Evolutionary conservation across 2,113 vertebrate species (phyloP), one percentile per base, ranked within the genome.

Genomic region (Perca schrenkii): DNA sequence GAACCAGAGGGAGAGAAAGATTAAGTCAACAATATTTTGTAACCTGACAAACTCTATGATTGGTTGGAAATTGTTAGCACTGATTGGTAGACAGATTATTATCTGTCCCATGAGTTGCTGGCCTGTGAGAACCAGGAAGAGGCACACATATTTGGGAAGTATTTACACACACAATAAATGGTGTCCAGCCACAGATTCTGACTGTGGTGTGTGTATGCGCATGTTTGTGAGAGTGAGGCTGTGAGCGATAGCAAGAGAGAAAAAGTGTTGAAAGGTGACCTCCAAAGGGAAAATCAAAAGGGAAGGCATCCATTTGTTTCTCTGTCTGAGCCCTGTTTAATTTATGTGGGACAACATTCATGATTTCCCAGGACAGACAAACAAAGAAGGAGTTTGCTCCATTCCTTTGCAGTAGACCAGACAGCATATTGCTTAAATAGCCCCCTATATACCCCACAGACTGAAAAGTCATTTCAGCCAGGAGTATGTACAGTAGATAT

Each of bases 21-120:
- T 70, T 66, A 78, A 76, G 58, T 85, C 83, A 88, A 86, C 85
- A 87, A 66, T 81, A 84, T 90, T 76, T 72, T 62, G 83, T 79
- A 85, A 87, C 82, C 68, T 61, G 71, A 76, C 67, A 69, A 61
- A 73, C 64, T 67, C 52, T 25, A 46, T 11, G 71, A 85, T 85
- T 74, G 82, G 79, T 63, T 63, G 49, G 73, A 62, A 63, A 69
- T 52, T 50, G 63, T 76, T 67, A 13, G 80, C 68, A 77, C 67
- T 77, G 91, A 91, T 85, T 80, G 88, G 73, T 50, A 36, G 77
- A 88, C 80, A 77, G 86, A 90, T 86, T 83, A 62, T 73, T 87
- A 89, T 87, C 71, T 53, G 71, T 91, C 87, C 89, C 91, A 50
- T 10, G 88, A 84, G 91, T 63, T 82, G 53, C 64, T 46, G 43